These are phyloP conservation scores for Trochalopteron elliotii DNA, from an alignment of 2,113 vertebrate species.

Conservation along the genomic window DNA sequence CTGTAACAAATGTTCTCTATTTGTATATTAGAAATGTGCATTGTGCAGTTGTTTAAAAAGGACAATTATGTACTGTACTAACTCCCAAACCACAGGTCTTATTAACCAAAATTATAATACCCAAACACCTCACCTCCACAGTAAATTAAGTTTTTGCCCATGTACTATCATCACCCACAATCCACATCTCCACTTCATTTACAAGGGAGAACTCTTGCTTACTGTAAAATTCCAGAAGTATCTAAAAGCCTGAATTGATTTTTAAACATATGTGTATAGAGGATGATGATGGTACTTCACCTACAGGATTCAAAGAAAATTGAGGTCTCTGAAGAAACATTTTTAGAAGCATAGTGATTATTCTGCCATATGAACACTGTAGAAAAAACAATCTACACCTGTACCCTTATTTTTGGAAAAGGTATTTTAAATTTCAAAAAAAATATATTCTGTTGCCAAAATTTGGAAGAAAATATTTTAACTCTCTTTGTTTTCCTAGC, in stretches of 20 bases:
- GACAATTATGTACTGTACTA: background rate
- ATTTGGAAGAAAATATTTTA: background rate
- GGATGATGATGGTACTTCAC: background rate
- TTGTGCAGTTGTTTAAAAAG: accelerated
- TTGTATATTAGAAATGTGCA: background rate
- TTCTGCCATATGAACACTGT: background rate
- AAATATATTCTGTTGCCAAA: background rate
- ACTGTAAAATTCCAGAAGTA: background rate
- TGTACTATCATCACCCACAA: background rate
- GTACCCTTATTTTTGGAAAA: accelerated
- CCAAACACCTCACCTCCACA: background rate
- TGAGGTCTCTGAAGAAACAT: background rate
- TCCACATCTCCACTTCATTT: background rate
- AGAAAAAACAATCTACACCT: background rate
- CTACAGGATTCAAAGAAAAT: background rate
- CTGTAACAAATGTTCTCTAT: background rate
- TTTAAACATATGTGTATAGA: background rate
- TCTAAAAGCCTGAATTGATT: background rate
- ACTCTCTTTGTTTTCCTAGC: background rate
- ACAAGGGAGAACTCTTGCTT: background rate
- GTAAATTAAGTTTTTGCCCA: background rate
- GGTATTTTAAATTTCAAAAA: background rate
- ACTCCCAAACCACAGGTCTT: background rate
- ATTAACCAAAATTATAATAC: background rate
- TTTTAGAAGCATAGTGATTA: background rate